Percentiles rank a stretch among this genome's conserved stretches.
These are phyloP conservation scores for Monopterus albus DNA, from an alignment of 2,113 vertebrate genomes.

Conservation along the genomic window DNA sequence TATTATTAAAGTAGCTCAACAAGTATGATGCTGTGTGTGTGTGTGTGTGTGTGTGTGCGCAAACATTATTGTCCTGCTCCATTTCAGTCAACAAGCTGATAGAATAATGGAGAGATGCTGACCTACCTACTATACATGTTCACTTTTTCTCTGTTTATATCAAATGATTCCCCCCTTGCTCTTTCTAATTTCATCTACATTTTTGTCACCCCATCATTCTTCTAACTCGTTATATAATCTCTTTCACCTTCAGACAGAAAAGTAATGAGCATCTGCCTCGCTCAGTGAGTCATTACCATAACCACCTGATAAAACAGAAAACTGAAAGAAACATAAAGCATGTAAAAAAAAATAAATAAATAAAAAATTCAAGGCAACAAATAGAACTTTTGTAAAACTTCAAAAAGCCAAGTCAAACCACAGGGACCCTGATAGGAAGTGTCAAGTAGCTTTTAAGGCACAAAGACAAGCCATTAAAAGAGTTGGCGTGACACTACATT, in stretches of 20 bases:
- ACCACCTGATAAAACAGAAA: slow-evolving; percentile 1
- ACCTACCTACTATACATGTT: slow-evolving; percentile 34
- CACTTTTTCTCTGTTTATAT: not conserved
- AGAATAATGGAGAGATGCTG: slow-evolving; percentile 30
- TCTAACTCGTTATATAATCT: slow-evolving; percentile 18
- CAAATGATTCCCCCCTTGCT: not conserved
- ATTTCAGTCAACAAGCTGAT: slow-evolving; percentile 52
- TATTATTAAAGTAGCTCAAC: too few species aligned
- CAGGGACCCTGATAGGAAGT: slow-evolving; percentile 54
- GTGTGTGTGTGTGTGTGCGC: not conserved
- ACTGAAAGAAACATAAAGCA: not conserved
- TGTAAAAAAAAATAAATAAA: too few species aligned
- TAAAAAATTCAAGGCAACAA: slow-evolving; percentile 18
- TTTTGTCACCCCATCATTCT: not conserved
- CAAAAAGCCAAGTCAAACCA: slow-evolving; percentile 46
- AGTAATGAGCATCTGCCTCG: not conserved
- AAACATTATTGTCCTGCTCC: slow-evolving; percentile 58
- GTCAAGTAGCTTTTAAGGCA: slow-evolving; percentile 69
- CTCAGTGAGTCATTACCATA: slow-evolving; percentile 1
- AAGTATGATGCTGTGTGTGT: not conserved
- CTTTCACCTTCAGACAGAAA: slow-evolving; percentile 5
- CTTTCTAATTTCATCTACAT: not conserved
- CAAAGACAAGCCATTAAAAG: slow-evolving; percentile 73
- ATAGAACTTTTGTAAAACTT: slow-evolving; percentile 56
- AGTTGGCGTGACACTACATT: slow-evolving; percentile 63